Evolutionary conservation across 2,888 invertebrate species (phyloP), one percentile per base, ranked within the genome.

Genomic region (Anorthoa munda): DNA sequence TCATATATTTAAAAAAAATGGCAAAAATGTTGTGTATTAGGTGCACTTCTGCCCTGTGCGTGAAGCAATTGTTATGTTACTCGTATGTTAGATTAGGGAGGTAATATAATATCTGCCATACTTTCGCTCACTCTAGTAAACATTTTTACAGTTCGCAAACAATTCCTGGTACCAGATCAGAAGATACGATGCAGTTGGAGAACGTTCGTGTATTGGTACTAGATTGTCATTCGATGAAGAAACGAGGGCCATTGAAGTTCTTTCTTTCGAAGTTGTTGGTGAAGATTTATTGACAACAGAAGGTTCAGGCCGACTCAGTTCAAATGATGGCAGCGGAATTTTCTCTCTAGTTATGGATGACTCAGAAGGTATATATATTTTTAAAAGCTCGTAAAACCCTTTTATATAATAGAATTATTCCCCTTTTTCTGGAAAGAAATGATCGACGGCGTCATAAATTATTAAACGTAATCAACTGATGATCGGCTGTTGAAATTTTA

Each of bases 101-200:
- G 39, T 18, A 50, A 18, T 50, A 9, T 50, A 18, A 13, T 18
- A 5, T 46, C 23, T 12, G 7, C 2, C 0, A 17, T 12, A 46
- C 23, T 13, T 15, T 12, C 11, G 7, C 23, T 50, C 12, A 77
- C 12, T 67, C 9, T 13, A 17, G 17, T 39, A 48, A 58, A 7
- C 1, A 23, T 39, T 59, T 71, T 76, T 51, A 75, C 91, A 95
- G 96, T 96, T 93, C 80, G 89, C 90, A 39, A 96, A 94, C 56
- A 96, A 93, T 59, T 92, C 89, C 2, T 96, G 96, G 96, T 96
- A 94, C 87, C 93, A 95, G 72, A 92, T 91, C 5, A 91, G 92
- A 73, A 89, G 92, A n/a, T 95, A 95, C 79, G 93, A 94, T 15
- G 90, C 92, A 86, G 80, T 87, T 23, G 83, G 88, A 51, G 90